Base-by-base conservation (phyloP, 1,140 invertebrate genomes). In the Tetramorium alpestre region DNA sequence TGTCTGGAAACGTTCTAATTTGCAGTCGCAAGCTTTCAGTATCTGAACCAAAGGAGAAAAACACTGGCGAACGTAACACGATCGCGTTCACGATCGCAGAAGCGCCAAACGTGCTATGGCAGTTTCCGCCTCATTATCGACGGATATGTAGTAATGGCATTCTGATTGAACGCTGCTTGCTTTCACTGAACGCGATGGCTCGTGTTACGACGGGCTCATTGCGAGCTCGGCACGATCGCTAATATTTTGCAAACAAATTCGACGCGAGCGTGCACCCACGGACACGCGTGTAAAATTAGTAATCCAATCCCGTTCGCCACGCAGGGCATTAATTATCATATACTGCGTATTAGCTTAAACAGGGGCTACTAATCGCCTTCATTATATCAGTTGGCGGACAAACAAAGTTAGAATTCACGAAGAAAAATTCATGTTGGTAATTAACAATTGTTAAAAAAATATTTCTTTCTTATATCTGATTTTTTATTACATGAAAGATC, bases 181-280 rank as follows among this genome's bases (percentile, higher is more conserved):
- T 86, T 80, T 80, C 51, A 86, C 60, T 78, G 73, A 80, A 86
- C 10, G n/a, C 73, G 41, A 80, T 78, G 58, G 65, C 76, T 87
- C 77, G 65, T 82, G 77, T 87, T 87, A 82, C 85, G 51, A 38
- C 65, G 49, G 18, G 33, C 7, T 56, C 80, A 60, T 51, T 41
- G 77, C 65, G 22, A 85, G 51, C 82, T 78, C 82, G 73, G 82
- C 82, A 65, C 62, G 47, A 25, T 85, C 64, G 73, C 54, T 62
- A 75, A 33, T 87, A 87, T 84, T 87, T 87, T 87, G 58, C 54
- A 87, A 87, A 87, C 86, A 84, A 87, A 87, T 82, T 87, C 80
- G 80, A 87, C 69, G 49, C 77, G 77, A 47, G 85, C 65, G 60
- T 51, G 72, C 60, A 44, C 47, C 58, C 22, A n/a, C 67, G 28